These are phyloP conservation scores for Zeus faber DNA, from an alignment of 2,113 vertebrate genomes.

Conservation along the genomic window DNA sequence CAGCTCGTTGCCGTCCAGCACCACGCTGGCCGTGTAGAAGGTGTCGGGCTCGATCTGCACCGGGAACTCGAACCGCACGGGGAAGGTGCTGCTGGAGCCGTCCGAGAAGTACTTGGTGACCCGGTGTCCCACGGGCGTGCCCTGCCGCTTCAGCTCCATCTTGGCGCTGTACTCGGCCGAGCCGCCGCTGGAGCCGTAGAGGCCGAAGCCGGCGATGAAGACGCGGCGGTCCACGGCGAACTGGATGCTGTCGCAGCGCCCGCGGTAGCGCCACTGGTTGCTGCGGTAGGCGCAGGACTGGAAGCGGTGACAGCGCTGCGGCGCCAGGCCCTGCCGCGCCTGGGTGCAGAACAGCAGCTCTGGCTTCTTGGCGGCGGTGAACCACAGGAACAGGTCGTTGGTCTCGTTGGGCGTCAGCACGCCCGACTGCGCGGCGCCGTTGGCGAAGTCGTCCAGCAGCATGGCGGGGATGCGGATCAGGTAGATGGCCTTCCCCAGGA, in stretches of 20 bases:
- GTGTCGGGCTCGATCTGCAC: constrained; percentile 97
- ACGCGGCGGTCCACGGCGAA: constrained; percentile 93
- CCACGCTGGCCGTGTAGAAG: constrained; percentile 96
- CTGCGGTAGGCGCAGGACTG: constrained; percentile 97
- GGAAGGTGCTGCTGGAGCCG: constrained; percentile 94
- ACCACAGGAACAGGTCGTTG: constrained; percentile 98
- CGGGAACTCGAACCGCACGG: constrained; percentile 92
- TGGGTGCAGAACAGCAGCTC: constrained; percentile 88
- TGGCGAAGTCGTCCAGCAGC: constrained; percentile 94
- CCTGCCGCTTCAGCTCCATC: constrained; percentile 95
- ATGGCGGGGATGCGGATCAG: constrained; percentile 93
- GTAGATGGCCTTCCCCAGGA: constrained; percentile 93
- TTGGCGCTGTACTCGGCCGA: constrained; percentile 94
- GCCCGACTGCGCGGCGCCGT: constrained; percentile 92
- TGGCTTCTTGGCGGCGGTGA: constrained; percentile 92
- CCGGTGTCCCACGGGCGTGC: constrained; percentile 85
- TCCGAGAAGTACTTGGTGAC: constrained; percentile 96
- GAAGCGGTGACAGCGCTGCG: constrained; percentile 95
- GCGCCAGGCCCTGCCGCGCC: constrained; percentile 86
- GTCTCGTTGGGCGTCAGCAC: constrained; percentile 92
- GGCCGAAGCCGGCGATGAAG: constrained; percentile 94
- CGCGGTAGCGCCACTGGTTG: constrained; percentile 97
- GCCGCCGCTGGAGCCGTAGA: constrained; percentile 96
- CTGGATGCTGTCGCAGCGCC: constrained; percentile 98
- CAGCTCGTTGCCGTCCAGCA: constrained; percentile 95